Percentiles rank a stretch among this genome's conserved stretches.
Evolutionary conservation across 1,140 invertebrate genomes (phyloP).

Genomic region (Drosophila ambigua): DNA sequence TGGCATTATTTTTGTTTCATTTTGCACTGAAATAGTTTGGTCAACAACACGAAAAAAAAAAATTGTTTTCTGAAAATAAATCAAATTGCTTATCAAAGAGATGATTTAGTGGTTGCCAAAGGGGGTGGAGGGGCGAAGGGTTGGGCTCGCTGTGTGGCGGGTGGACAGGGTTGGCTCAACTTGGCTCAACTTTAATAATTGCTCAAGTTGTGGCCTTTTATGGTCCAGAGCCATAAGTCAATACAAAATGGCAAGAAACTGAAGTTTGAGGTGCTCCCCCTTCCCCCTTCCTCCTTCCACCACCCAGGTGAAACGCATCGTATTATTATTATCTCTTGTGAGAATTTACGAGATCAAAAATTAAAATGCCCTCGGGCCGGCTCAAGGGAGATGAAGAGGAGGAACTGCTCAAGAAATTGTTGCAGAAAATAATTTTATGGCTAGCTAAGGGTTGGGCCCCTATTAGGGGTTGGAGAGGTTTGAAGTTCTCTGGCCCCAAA

Average conservation of each 20-base stretch:
- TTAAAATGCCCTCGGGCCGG: conserved; percentile 73
- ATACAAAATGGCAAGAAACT: conserved; percentile 51
- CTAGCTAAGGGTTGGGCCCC: conserved; percentile 65
- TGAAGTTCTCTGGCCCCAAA: conserved; percentile 20
- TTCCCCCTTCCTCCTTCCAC: not conserved
- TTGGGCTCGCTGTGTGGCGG: not conserved
- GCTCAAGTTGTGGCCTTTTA: conserved; percentile 77
- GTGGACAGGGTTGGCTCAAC: conserved; percentile 2
- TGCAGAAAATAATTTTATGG: conserved; percentile 79
- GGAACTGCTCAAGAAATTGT: conserved; percentile 72
- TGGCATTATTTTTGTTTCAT: conserved; percentile 41
- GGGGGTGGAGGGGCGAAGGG: conserved; percentile 1
- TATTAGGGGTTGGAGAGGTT: conserved; percentile 33
- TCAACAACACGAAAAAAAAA: conserved; percentile 40
- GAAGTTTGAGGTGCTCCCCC: conserved; percentile 22
- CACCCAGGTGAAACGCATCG: conserved; percentile 70
- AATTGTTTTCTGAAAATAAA: conserved; percentile 79
- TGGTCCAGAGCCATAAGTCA: conserved; percentile 74
- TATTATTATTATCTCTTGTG: conserved; percentile 80
- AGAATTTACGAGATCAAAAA: conserved; percentile 83
- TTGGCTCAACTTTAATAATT: conserved; percentile 74
- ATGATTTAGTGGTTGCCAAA: conserved; percentile 72
- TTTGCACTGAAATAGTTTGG: conserved; percentile 59
- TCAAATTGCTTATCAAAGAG: conserved; percentile 81
- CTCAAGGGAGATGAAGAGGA: not conserved